These are phyloP conservation scores for Yponomeuta sedellus DNA, from an alignment of 2,888 invertebrate species.

Conservation along the genomic window DNA sequence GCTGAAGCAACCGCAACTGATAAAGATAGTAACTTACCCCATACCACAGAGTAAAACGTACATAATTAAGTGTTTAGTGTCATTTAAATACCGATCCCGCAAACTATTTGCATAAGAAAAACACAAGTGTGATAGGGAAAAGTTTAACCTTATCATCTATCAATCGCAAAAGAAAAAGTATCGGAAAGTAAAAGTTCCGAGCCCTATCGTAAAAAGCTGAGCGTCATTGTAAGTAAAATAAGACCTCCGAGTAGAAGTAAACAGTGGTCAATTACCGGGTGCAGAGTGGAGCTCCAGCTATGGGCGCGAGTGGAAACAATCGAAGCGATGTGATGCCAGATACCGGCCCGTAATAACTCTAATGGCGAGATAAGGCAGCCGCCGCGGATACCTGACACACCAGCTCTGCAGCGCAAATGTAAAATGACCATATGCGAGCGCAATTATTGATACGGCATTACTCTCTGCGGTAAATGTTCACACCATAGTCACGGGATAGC, in stretches of 20 bases:
- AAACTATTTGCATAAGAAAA: not conserved
- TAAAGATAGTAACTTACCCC: not conserved
- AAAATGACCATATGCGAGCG: constrained; percentile 40
- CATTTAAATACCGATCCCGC: not conserved
- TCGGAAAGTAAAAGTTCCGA: constrained; percentile 8
- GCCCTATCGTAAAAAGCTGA: constrained; percentile 4
- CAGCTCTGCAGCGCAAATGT: constrained; percentile 29
- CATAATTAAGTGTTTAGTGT: not conserved
- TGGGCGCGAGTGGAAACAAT: constrained; percentile 71
- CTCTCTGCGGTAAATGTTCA: not conserved
- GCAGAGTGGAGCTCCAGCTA: constrained; percentile 31
- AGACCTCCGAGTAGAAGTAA: constrained; percentile 64
- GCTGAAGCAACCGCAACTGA: not conserved
- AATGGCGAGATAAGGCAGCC: constrained; percentile 73
- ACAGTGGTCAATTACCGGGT: constrained; percentile 73
- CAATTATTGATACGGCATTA: constrained; percentile 48
- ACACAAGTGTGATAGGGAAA: not conserved
- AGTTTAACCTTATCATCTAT: not conserved
- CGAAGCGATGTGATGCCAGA: constrained; percentile 74
- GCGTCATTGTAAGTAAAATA: constrained; percentile 60
- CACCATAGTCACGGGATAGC: not conserved
- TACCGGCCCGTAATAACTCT: constrained; percentile 72
- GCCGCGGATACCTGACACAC: constrained; percentile 50
- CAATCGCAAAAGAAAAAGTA: constrained; percentile 8
- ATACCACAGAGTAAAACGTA: not conserved